Evolutionary conservation across 2,113 vertebrate species (phyloP).

Genomic region (Trachemys scripta): DNA sequence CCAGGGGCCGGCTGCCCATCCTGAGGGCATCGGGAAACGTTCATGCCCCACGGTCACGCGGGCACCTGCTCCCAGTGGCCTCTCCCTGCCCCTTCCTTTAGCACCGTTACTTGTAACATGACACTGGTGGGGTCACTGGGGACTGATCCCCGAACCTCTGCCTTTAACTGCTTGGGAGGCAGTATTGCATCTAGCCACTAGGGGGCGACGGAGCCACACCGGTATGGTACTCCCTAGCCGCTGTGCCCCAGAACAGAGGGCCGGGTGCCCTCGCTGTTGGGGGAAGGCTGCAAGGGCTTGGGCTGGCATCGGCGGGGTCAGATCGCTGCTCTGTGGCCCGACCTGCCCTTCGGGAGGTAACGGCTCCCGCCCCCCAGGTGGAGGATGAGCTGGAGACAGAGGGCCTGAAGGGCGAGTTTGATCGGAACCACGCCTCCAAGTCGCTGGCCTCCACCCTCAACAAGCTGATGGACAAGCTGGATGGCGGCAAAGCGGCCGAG

Average conservation of each 20-base stretch:
- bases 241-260: not conserved
- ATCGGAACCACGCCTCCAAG: slow-evolving; percentile 88
- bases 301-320: not conserved
- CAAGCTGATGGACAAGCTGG: slow-evolving; percentile 90
- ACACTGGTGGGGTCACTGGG: no score
- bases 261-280: no score
- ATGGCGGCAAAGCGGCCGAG: slow-evolving; percentile 67
- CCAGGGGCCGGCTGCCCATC: not conserved
- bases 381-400: slow-evolving; percentile 90
- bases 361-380: slow-evolving; percentile 67
- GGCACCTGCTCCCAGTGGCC: no score
- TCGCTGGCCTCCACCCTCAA: slow-evolving; percentile 92
- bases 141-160: not conserved
- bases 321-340: not conserved
- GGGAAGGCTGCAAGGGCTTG: not conserved
- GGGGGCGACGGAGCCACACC: not conserved
- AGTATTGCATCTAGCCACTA: not conserved
- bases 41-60: not conserved
- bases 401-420: slow-evolving; percentile 92
- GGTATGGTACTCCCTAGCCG: no score
- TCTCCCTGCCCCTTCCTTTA: not conserved
- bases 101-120: not conserved
- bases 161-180: not conserved
- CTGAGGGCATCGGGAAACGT: not conserved
- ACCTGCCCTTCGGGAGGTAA: not conserved